Evolutionary conservation across 2,797 vertebrate species (phyloP).

Genomic region (Bradypodion ventrale): DNA sequence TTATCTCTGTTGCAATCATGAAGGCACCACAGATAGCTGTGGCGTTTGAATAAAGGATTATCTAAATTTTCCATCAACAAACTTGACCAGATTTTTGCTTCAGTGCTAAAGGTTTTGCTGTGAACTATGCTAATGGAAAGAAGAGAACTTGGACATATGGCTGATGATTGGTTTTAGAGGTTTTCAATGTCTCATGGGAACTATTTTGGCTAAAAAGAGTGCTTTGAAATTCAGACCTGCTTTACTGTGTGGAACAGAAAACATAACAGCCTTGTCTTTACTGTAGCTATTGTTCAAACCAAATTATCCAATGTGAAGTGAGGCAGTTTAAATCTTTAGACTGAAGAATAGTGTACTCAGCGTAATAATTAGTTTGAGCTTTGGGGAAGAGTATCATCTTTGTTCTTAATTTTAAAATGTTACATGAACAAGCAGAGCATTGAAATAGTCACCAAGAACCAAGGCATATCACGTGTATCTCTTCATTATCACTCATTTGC

Average conservation of each 20-base stretch:
- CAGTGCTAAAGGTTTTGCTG: background rate
- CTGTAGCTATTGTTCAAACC: conserved; percentile 16
- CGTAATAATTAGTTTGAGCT: conserved; percentile 42
- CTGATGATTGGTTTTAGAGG: conserved; percentile 8
- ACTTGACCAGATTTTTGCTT: background rate
- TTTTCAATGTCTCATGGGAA: conserved; percentile 10
- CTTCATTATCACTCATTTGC: conserved; percentile 34
- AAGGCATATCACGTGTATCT: conserved; percentile 40
- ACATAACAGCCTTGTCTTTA: background rate
- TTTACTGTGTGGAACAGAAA: background rate
- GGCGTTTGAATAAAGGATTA: background rate
- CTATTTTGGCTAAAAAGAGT: conserved; percentile 24
- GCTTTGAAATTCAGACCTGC: conserved; percentile 35
- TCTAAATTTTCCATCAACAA: background rate
- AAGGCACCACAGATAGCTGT: background rate
- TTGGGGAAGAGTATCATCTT: conserved; percentile 29
- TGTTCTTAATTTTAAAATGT: conserved; percentile 36
- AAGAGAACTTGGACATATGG: background rate
- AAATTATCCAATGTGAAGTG: conserved; percentile 24
- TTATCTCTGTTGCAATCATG: background rate
- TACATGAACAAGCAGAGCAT: conserved; percentile 49
- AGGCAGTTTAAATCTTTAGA: conserved; percentile 25
- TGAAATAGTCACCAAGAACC: conserved; percentile 54
- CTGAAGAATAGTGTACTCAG: conserved; percentile 34
- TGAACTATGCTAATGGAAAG: background rate